Conservation (phyloP, 2,797 vertebrate species). For the Eospalax fontanierii region DNA sequence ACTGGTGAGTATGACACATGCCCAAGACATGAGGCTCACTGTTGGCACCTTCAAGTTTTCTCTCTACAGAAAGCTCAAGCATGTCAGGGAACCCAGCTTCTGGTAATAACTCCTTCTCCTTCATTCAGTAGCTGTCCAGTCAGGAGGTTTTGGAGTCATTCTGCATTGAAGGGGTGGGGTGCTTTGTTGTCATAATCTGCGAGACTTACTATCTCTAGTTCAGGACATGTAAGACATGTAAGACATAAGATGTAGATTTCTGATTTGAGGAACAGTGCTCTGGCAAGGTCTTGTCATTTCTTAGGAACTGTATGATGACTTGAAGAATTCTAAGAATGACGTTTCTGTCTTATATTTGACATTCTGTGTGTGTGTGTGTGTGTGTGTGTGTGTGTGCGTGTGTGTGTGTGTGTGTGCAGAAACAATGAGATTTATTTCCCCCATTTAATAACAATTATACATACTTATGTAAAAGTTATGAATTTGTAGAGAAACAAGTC, state of each 20-base stretch:
- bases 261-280: conserved; percentile 16
- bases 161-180: conserved; percentile 26
- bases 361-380: conserved; percentile 4
- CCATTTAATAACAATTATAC: conserved; percentile 34
- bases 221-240: too few species aligned
- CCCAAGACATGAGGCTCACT: neutral
- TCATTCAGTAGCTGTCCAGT: conserved; percentile 22
- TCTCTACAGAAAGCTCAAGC: neutral
- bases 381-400: neutral
- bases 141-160: neutral
- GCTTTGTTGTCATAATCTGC: neutral
- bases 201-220: neutral
- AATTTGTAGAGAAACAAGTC: conserved; percentile 35
- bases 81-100: neutral
- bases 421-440: conserved; percentile 11
- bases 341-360: neutral
- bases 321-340: conserved; percentile 44
- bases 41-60: neutral
- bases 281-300: conserved; percentile 12
- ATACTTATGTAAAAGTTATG: conserved; percentile 50
- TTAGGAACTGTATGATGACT: conserved; percentile 33
- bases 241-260: conserved; percentile 43
- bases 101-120: neutral
- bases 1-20: conserved; percentile 90
- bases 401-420: conserved; percentile 1